Percentiles rank a stretch among this genome's conserved stretches.
Evolutionary conservation across 2,797 vertebrate genomes (phyloP).

Genomic region (Lepilemur septentrionalis): DNA sequence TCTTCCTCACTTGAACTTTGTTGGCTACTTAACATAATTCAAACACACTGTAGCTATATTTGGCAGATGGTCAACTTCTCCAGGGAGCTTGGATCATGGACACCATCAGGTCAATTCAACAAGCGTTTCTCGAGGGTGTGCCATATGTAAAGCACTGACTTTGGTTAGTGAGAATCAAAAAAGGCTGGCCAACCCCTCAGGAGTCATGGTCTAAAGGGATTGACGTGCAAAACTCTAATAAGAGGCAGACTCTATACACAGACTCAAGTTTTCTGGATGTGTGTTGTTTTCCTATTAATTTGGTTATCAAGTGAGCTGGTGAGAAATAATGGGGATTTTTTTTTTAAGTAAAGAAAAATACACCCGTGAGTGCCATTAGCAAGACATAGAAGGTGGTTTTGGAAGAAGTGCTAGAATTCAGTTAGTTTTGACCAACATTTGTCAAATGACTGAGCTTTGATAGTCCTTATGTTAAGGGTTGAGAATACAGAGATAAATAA

Average conservation of each 20-base stretch:
- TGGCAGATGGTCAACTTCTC: conserved; percentile 79
- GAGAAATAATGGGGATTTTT: conserved; percentile 70
- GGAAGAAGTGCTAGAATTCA: conserved; percentile 31
- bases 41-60: conserved; percentile 71
- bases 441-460: background rate
- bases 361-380: conserved; percentile 61
- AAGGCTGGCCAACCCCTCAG: background rate
- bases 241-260: background rate
- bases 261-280: background rate
- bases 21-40: conserved; percentile 63
- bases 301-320: conserved; percentile 77
- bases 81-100: conserved; percentile 70
- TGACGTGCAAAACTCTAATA: background rate
- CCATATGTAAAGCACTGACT: conserved; percentile 46
- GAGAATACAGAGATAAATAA: background rate
- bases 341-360: conserved; percentile 38
- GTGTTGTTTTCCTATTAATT: conserved; percentile 64
- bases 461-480: background rate
- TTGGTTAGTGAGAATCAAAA: conserved; percentile 54
- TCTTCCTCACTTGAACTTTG: conserved; percentile 67
- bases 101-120: conserved; percentile 67
- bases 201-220: background rate
- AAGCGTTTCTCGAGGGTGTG: conserved; percentile 43
- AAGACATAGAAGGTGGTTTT: conserved; percentile 20
- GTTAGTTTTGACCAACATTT: conserved; percentile 14